These are phyloP conservation scores for Eptatretus atami DNA, from an alignment of 2,797 vertebrate species.

Conservation along the genomic window DNA sequence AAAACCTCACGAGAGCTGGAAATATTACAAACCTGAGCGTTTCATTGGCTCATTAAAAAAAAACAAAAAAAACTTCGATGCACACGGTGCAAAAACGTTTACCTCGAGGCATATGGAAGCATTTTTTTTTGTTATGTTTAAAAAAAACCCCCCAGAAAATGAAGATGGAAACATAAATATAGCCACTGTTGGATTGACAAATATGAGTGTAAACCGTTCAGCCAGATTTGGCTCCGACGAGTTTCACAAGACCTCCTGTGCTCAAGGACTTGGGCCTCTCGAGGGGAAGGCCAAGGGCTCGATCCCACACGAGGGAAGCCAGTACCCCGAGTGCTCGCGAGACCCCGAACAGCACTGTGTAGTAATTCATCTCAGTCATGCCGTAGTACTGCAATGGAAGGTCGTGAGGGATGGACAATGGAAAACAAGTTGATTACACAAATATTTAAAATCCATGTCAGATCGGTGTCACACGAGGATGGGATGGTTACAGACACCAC, in stretches of 20 bases:
- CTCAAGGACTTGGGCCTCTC: conserved; percentile 94
- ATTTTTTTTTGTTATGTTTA: no score
- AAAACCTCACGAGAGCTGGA: no score
- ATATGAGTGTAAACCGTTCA: conserved; percentile 14
- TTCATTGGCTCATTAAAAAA: not conserved
- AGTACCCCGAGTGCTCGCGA: conserved; percentile 59
- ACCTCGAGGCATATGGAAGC: no score
- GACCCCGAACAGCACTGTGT: conserved; percentile 80
- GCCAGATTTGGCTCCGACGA: conserved; percentile 47
- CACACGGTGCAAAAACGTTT: no score
- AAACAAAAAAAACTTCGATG: not conserved
- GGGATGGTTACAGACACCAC: no score
- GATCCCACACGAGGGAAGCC: conserved; percentile 68
- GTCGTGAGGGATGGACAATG: no score
- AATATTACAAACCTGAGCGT: not conserved
- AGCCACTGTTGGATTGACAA: conserved; percentile 10
- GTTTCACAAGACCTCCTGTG: conserved; percentile 52
- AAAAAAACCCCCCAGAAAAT: no score
- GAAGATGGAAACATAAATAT: no score
- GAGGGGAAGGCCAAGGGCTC: conserved; percentile 61
- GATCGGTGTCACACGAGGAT: no score
- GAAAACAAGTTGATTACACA: no score
- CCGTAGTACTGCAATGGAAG: conserved; percentile 37
- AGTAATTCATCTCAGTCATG: conserved; percentile 95
- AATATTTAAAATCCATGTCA: no score